Evolutionary conservation across 2,797 vertebrate genomes (phyloP).

Genomic region (Gymnoscopelus braueri): DNA sequence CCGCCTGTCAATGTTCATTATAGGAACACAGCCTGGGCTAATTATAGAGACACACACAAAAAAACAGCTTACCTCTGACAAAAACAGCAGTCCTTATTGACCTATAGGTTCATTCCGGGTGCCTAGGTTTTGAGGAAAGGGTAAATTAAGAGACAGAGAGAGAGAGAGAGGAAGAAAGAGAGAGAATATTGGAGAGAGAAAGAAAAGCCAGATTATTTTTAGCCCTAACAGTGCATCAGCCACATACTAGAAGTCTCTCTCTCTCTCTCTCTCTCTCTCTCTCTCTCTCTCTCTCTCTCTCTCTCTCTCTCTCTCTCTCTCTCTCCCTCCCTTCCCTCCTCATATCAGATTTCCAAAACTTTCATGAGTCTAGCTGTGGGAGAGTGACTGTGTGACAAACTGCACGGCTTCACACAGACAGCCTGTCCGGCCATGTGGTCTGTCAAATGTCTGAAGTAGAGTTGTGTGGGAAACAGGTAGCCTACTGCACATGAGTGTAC

Average conservation of each 20-base stretch:
- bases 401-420: background rate
- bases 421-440: background rate
- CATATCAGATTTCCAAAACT: slow-evolving; percentile 76
- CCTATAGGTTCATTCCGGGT: slow-evolving; percentile 60
- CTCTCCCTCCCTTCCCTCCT: slow-evolving; percentile 9
- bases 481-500: background rate
- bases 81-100: slow-evolving; percentile 50
- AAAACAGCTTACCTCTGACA: slow-evolving; percentile 55
- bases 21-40: background rate
- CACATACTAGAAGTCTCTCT: slow-evolving; percentile 45
- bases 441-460: background rate
- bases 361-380: slow-evolving; percentile 55
- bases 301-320: background rate
- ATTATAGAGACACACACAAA: background rate
- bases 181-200: slow-evolving; percentile 33
- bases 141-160: slow-evolving; percentile 11
- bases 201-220: slow-evolving; percentile 80
- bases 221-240: slow-evolving; percentile 75
- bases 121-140: slow-evolving; percentile 14
- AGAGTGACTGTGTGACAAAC: slow-evolving; percentile 2
- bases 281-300: slow-evolving; percentile 6
- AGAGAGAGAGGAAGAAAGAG: slow-evolving; percentile 10
- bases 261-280: slow-evolving; percentile 1
- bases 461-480: background rate
- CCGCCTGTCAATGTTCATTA: background rate